Evolutionary conservation across 2,113 vertebrate genomes (phyloP).

Genomic region (Corythornis vintsioides): DNA sequence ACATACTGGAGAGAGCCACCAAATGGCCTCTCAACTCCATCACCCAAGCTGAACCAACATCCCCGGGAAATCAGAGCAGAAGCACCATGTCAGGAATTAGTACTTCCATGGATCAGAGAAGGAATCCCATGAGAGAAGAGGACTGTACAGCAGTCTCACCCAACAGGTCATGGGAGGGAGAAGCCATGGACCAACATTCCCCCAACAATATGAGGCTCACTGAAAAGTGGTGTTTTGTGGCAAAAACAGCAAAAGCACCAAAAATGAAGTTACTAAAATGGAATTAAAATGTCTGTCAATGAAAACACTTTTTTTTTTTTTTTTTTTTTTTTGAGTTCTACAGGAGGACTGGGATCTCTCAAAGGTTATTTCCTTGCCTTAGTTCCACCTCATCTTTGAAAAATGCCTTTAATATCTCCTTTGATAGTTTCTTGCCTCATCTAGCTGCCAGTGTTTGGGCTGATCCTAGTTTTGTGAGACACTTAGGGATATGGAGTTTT

Average conservation of each 20-base stretch:
- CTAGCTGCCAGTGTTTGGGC: not conserved
- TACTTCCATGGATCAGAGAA: not conserved
- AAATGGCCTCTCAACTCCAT: not conserved
- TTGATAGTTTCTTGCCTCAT: not conserved
- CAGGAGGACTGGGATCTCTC: not conserved
- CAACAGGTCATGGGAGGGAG: not conserved
- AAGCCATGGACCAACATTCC: not conserved
- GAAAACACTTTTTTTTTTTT: not conserved
- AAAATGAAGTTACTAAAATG: not conserved
- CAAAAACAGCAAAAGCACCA: not conserved
- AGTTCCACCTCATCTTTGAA: not conserved
- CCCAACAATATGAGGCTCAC: not conserved
- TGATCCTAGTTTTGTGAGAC: not conserved
- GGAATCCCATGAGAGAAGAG: not conserved
- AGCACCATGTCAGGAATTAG: not conserved
- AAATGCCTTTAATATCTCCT: not conserved
- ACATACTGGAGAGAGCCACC: not conserved
- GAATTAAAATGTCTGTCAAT: not conserved
- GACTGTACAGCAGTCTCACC: not conserved
- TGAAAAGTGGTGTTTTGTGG: not conserved
- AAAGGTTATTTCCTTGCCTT: not conserved
- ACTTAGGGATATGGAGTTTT: not conserved
- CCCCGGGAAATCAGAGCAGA: not conserved
- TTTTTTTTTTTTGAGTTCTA: not conserved
- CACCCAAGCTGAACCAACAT: fast-evolving